phyloP scores from a whole-genome alignment of 1,140 invertebrate genomes.

The Phocides pigmalion region DNA sequence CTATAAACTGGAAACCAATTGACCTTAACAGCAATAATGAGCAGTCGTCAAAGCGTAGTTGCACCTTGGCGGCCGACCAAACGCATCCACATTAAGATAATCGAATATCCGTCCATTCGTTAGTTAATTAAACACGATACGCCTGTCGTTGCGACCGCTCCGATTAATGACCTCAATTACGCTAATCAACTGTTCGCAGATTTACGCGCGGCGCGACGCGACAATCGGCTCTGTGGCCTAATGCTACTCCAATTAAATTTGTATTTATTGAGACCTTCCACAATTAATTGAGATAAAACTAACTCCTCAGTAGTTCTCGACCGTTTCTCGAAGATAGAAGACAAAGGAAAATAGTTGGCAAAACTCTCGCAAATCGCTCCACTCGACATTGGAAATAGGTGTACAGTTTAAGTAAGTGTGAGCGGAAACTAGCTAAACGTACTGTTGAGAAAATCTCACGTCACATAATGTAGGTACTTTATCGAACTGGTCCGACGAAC shows the following conservation, averaged over 20 bases:
- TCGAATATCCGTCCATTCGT: slow-evolving; percentile 67
- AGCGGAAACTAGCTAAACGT: slow-evolving; percentile 42
- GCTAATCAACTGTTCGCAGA: slow-evolving; percentile 73
- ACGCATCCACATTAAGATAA: slow-evolving; percentile 66
- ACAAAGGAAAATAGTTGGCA: not conserved
- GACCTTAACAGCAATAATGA: too few species aligned
- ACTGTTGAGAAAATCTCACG: slow-evolving; percentile 50
- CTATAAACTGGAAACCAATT: not conserved
- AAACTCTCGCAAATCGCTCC: slow-evolving; percentile 1
- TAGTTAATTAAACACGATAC: slow-evolving; percentile 80
- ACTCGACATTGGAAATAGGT: slow-evolving; percentile 15
- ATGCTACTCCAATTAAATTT: slow-evolving; percentile 42
- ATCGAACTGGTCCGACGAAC: slow-evolving; percentile 53
- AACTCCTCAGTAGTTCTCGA: not conserved
- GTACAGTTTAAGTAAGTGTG: slow-evolving; percentile 34
- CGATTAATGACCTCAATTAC: slow-evolving; percentile 76
- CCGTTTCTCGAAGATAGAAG: not conserved
- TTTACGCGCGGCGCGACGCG: slow-evolving; percentile 56
- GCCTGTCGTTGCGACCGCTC: slow-evolving; percentile 61
- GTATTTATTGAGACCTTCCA: slow-evolving; percentile 50
- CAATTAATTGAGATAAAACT: not conserved
- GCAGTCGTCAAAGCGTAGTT: slow-evolving; percentile 1
- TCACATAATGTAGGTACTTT: slow-evolving; percentile 67
- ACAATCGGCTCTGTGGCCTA: slow-evolving; percentile 32
- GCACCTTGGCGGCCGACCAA: slow-evolving; percentile 14